A percentile compares a stretch with the other conserved stretches of the same genome.
Evolutionary conservation across 2,888 invertebrate species (phyloP).

Genomic region (Mesorhabditis spiculigera): DNA sequence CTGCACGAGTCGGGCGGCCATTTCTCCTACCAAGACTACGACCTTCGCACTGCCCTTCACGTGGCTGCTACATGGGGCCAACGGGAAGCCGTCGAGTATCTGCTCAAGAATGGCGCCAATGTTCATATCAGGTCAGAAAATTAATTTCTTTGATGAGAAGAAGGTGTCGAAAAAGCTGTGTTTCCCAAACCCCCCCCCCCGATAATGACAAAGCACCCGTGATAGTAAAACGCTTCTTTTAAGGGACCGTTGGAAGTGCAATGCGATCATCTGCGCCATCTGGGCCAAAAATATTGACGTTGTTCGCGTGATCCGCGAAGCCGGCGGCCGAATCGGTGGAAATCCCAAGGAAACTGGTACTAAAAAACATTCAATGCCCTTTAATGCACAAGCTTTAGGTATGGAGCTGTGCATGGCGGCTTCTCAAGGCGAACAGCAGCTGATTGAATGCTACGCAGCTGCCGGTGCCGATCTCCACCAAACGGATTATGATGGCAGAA

Average conservation of each 20-base stretch:
- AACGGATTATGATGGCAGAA: conserved; percentile 52
- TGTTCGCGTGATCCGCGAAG: conserved; percentile 41
- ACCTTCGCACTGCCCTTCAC: conserved; percentile 76
- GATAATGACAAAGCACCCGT: background rate
- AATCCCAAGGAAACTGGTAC: conserved; percentile 43
- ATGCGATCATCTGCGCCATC: conserved; percentile 70
- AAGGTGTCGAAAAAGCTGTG: background rate
- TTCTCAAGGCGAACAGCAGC: conserved; percentile 53
- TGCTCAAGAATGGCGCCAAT: conserved; percentile 76
- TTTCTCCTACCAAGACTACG: conserved; percentile 72
- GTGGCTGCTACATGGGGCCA: conserved; percentile 75
- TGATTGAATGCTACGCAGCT: conserved; percentile 57
- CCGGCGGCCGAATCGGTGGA: conserved; percentile 47
- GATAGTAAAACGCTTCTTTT: conserved; percentile 10
- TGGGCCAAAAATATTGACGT: conserved; percentile 45
- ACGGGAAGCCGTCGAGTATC: conserved; percentile 69
- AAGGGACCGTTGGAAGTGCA: conserved; percentile 58
- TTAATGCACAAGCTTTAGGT: conserved; percentile 58
- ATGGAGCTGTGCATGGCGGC: conserved; percentile 69
- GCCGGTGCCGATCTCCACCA: conserved; percentile 49
- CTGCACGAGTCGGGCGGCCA: conserved; percentile 69
- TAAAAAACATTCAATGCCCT: no score
- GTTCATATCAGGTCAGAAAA: conserved; percentile 69
- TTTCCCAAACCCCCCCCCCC: no score
- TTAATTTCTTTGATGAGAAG: conserved; percentile 4